Percentiles rank a stretch among this genome's conserved stretches.
Conservation (phyloP, 35 echinoderm and acorn worm species). For the Lytechinus pictus region DNA sequence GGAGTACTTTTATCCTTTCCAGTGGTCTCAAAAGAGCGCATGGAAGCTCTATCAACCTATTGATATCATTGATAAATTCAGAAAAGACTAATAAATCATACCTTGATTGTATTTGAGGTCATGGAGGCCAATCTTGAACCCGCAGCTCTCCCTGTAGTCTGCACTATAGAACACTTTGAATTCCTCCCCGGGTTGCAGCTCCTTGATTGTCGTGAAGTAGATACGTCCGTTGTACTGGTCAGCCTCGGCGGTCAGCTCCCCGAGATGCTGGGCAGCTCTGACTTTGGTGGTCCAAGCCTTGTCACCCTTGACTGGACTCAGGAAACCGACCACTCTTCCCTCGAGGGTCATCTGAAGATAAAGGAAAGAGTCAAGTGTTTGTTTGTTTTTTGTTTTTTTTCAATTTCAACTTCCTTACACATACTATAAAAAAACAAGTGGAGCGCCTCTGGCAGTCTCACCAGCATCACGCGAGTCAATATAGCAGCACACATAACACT, state of each 20-base stretch:
- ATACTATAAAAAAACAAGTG: no score
- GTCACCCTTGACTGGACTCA: not conserved
- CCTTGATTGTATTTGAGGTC: slow-evolving; percentile 24
- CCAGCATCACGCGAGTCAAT: no score
- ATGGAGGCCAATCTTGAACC: not conserved
- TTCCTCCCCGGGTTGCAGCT: slow-evolving; percentile 72
- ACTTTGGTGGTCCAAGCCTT: slow-evolving; percentile 88
- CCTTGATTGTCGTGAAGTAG: slow-evolving; percentile 76
- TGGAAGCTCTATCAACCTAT: no score
- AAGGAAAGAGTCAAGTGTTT: not conserved
- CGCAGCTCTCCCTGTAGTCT: slow-evolving; percentile 59
- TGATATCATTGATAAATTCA: no score
- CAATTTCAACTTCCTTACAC: no score
- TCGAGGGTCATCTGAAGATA: not conserved
- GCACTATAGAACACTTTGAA: slow-evolving; percentile 77
- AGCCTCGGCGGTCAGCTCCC: slow-evolving; percentile 81
- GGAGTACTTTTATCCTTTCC: no score
- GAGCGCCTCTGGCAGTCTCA: no score
- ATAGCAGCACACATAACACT: no score
- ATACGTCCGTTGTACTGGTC: slow-evolving; percentile 73
- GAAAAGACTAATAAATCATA: not conserved
- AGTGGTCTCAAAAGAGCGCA: no score
- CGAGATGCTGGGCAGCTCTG: slow-evolving; percentile 39
- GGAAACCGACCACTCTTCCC: not conserved
- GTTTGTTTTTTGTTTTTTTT: no score